Evolutionary conservation across 2,113 vertebrate species (phyloP), one percentile per base, ranked within the genome.

Genomic region (Scytalopus superciliaris): DNA sequence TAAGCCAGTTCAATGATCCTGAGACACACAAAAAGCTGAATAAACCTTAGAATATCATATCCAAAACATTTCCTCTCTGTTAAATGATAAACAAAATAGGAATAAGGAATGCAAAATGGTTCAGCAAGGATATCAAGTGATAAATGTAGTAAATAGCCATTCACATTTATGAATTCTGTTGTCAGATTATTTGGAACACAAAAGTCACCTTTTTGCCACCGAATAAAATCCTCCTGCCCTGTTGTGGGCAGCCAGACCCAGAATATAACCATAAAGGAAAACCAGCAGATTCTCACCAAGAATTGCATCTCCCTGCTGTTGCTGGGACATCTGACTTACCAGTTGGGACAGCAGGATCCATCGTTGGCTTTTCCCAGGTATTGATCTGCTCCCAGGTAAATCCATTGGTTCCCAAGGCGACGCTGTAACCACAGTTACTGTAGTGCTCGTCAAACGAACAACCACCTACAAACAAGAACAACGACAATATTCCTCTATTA

Each of bases 371-470:
- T 83, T 99, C 99, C 99, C 99, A 99, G 28, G 99, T 99, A 97
- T 99, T 99, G 94, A 99, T 98, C 97, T 99, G 99, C 95, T 99
- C 99, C 99, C 99, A 99, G 70, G 99, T 98, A 97, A 99, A 99
- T 90, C 99, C 99, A 97, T 98, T 99, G 97, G 99, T 99, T 95
- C 99, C 99, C 84, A 99, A 98, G 77, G 99, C 98, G 82, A 99
- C 99, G 1, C 99, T 99, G 66, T 99, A 99, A 7, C 99, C 99
- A 96, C 99, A 99, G 39, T 98, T 99, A 97, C 98, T 99, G 89
- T 99, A 99, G 68, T 99, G 98, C 74, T 99, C 99, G 78, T 99
- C 99, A 88, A 99, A 99, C 0, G 99, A 98, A 79, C 99, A 99
- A 81, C 99, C 99, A 57, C 99, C 99, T 99, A 90, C 90, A 94